Base-by-base conservation (phyloP, 2,888 invertebrate species). In the Sphecodes monilicornis region DNA sequence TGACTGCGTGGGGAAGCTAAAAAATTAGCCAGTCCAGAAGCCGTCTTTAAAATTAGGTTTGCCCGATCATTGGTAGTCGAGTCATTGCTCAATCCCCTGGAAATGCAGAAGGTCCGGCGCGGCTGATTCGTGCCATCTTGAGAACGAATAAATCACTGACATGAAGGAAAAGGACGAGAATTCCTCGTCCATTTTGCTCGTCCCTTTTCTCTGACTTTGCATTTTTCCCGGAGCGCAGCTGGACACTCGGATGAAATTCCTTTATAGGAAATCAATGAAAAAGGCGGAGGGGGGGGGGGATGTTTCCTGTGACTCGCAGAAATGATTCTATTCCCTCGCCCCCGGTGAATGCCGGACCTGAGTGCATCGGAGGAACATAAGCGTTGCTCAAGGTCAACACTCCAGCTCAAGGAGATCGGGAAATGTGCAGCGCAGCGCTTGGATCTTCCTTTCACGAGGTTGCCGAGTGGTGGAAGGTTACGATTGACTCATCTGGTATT, bases 401-500 rank as follows among this genome's bases (percentile, higher is more conserved):
- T 60, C 70, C 22, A 64, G 75, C 77, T 80, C 88, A 81, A 89
- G 89, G 86, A 64, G 78, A 89, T 85, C 88, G 87, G 84, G 82
- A 86, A 89, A 89, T 79, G 46, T 66, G 73, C 75, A 66, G 22
- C 11, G 50, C 66, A n/a, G 16, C 22, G 77, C 32, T 32, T 8
- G 71, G 18, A 43, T 83, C 76, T 50, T 41, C 87, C 87, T 88
- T 87, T 86, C 82, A 82, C 80, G 39, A 46, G 71, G 57, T 16
- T 50, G 6, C 8, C 60, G 26, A 32, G 43, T 60, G 70, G 68
- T 82, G 81, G 81, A 87, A 84, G 86, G 84, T 82, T 77, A 86
- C 60, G 50, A 69, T 84, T 84, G 86, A 88, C 82, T 88, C 82
- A 87, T 66, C 78, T 78, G 79, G 80, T 91, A 90, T 90, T 87